Base-by-base conservation (phyloP, 2,888 invertebrate genomes). In the Amphipyra berbera region DNA sequence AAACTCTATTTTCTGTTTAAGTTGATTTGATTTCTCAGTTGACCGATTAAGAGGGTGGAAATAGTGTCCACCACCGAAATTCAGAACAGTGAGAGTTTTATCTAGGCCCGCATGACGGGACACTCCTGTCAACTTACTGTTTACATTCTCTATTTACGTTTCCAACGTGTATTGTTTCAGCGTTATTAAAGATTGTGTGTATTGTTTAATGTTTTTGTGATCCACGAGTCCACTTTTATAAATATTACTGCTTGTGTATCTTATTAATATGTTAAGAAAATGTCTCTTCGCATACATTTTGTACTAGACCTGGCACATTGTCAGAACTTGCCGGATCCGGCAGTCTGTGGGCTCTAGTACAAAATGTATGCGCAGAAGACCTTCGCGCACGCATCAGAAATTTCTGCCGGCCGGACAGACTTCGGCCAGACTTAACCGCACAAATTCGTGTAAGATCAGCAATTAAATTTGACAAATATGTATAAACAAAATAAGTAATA, bases 41-140 rank as follows among this genome's bases (percentile, higher is more conserved):
- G 47, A 57, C 42, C 57, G 57, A 63, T 68, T 63, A 57, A 41
- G 50, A 60, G 74, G 63, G 60, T 73, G 54, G 46, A 33, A 52
- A 41, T 13, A 55, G 35, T 40, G 37, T 54, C 44, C n/a, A 13
- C 44, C 10, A 61, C 64, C 66, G 57, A 71, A 79, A 68, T 68
- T 72, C 61, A 71, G 78, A 78, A 73, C 70, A 65, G 66, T 50
- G 40, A 53, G 55, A 73, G 71, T 70, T 80, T 78, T 74, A 75
- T 76, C 65, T 60, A 53, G 35, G 58, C 82, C 84, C 84, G 84
- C 81, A 85, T 84, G 57, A 38, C 50, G 40, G 14, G 48, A n/a
- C 42, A 13, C 45, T 52, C 44, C 57, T 64, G 65, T 21, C 60
- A 57, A 63, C 67, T 80, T 70, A 72, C 61, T 72, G 65, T 72